phyloP scores from a whole-genome alignment of 2,888 invertebrate genomes.

The Xanthia icteritia region DNA sequence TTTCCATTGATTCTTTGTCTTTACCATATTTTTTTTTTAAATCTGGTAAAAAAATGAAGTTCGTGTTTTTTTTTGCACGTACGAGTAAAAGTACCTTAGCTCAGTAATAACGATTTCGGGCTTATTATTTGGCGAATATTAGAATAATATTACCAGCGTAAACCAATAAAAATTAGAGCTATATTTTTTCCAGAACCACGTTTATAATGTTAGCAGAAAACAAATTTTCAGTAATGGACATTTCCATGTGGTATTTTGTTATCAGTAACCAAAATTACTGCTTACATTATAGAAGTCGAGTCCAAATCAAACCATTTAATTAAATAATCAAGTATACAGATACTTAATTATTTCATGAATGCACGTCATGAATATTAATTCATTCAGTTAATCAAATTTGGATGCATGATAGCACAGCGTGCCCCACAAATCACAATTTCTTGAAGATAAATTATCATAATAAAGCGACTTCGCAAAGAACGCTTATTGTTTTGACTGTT shows the following conservation, averaged over 20 bases:
- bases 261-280: neutral
- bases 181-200: neutral
- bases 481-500: neutral
- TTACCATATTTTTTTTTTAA: neutral
- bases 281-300: neutral
- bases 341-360: conserved; percentile 22
- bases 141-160: neutral
- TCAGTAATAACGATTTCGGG: neutral
- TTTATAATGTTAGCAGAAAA: neutral
- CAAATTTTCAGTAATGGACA: neutral
- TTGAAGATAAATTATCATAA: conserved; percentile 1
- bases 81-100: too few species aligned
- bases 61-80: neutral
- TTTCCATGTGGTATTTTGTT: neutral
- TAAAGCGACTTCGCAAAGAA: neutral
- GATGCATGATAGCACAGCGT: conserved; percentile 13
- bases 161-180: neutral
- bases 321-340: neutral
- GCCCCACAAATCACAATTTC: conserved; percentile 21
- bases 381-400: conserved; percentile 28
- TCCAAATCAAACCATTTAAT: neutral
- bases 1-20: neutral
- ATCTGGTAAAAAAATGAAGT: neutral
- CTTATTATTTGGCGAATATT: neutral
- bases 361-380: conserved; percentile 34